Evolutionary conservation across 2,113 vertebrate species (phyloP).

Genomic region (Catharus minimus): DNA sequence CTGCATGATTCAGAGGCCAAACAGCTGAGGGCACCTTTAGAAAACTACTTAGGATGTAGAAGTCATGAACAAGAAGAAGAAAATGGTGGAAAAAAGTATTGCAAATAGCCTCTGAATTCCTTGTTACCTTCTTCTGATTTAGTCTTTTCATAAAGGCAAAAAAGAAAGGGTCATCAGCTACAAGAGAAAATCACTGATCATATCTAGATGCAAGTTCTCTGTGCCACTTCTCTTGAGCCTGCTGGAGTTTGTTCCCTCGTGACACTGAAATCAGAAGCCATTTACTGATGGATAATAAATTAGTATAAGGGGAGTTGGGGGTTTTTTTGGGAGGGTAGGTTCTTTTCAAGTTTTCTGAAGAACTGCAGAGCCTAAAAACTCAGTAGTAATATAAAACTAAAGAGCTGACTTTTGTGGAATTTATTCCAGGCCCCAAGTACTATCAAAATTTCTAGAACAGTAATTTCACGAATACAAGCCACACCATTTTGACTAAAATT

Average conservation of each 20-base stretch:
- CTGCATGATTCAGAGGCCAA: background rate
- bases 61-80: background rate
- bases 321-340: rapidly evolving
- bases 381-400: background rate
- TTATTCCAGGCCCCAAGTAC: background rate
- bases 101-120: background rate
- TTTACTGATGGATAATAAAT: background rate
- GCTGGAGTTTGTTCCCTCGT: background rate
- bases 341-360: background rate
- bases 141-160: background rate
- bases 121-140: background rate
- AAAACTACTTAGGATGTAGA: background rate
- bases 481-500: no score
- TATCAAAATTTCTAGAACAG: background rate
- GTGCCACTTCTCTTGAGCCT: background rate
- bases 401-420: background rate
- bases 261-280: background rate
- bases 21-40: background rate
- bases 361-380: background rate
- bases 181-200: background rate
- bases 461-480: no score
- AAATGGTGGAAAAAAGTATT: background rate
- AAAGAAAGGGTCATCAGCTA: background rate
- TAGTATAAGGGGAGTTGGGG: background rate
- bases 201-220: background rate